Conservation (phyloP, 2,113 vertebrate genomes). For the Etheostoma spectabile region DNA sequence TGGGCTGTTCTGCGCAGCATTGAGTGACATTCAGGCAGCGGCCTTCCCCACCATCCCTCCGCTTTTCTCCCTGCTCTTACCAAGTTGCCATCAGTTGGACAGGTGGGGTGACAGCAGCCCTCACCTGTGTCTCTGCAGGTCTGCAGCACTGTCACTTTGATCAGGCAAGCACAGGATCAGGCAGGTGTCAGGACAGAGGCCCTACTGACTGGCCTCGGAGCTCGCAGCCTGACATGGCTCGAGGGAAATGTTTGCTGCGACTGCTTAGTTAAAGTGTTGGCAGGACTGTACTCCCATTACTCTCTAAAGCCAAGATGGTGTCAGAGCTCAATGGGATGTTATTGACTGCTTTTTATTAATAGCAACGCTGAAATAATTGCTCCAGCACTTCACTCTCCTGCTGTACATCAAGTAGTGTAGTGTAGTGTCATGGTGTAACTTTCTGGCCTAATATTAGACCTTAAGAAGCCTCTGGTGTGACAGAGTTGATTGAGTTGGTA, state of each 20-base stretch:
- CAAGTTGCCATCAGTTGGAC: constrained; percentile 71
- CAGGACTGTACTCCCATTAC: constrained; percentile 47
- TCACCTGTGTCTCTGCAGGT: constrained; percentile 64
- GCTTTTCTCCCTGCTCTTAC: constrained; percentile 50
- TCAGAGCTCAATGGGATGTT: constrained; percentile 45
- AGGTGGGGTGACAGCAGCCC: constrained; percentile 74
- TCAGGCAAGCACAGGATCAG: constrained; percentile 48
- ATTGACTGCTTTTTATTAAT: constrained; percentile 64
- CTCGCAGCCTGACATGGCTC: constrained; percentile 58
- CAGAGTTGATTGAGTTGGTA: constrained; percentile 4
- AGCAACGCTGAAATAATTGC: constrained; percentile 51
- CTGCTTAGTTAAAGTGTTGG: constrained; percentile 50
- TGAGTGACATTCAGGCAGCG: constrained; percentile 76
- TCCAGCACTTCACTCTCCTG: constrained; percentile 10
- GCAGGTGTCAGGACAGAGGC: constrained; percentile 67
- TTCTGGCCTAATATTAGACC: constrained; percentile 27
- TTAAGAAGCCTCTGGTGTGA: constrained; percentile 6
- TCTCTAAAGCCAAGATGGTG: constrained; percentile 45
- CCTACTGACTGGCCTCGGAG: constrained; percentile 58
- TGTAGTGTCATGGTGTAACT: constrained; percentile 14
- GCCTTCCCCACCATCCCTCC: constrained; percentile 43
- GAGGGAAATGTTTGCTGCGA: constrained; percentile 52
- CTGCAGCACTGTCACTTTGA: constrained; percentile 72
- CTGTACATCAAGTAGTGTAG: constrained; percentile 35
- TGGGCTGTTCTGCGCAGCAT: constrained; percentile 75